These are phyloP conservation scores for Steinernema hermaphroditum DNA, from an alignment of 2,888 invertebrate genomes.

Conservation along the genomic window DNA sequence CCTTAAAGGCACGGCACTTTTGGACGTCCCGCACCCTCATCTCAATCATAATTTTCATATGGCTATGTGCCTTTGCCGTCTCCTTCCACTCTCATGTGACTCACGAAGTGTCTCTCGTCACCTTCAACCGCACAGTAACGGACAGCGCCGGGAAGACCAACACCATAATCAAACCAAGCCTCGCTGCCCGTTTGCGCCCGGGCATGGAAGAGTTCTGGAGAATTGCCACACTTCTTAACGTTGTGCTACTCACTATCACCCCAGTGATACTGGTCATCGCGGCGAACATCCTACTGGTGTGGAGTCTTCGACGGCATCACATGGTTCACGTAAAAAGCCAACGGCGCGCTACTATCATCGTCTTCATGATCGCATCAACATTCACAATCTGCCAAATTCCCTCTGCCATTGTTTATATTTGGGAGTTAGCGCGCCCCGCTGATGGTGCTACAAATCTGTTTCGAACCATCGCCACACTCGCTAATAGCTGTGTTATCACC, in stretches of 20 bases:
- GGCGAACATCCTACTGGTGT: conserved; percentile 37
- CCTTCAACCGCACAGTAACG: conserved; percentile 35
- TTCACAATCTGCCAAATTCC: conserved; percentile 45
- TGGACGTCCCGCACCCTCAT: conserved; percentile 42
- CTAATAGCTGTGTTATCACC: conserved; percentile 45
- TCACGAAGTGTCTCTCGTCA: conserved; percentile 35
- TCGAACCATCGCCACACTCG: conserved; percentile 39
- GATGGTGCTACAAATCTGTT: conserved; percentile 35
- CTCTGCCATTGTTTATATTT: conserved; percentile 46
- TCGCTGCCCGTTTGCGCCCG: not conserved
- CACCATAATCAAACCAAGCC: not conserved
- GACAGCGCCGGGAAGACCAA: not conserved
- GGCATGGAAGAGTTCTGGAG: conserved; percentile 38
- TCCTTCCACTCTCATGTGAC: conserved; percentile 46
- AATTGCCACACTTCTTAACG: conserved; percentile 38
- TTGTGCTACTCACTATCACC: conserved; percentile 45
- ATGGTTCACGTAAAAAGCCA: conserved; percentile 33
- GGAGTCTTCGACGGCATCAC: conserved; percentile 16
- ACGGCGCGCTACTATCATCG: conserved; percentile 36
- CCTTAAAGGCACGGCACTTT: conserved; percentile 39
- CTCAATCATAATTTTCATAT: conserved; percentile 37
- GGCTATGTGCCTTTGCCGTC: conserved; percentile 34
- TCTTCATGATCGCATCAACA: conserved; percentile 44
- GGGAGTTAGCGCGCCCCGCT: conserved; percentile 44
- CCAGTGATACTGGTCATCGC: conserved; percentile 45